Conservation (phyloP, 2,797 vertebrate species). For the Vultur gryphus region DNA sequence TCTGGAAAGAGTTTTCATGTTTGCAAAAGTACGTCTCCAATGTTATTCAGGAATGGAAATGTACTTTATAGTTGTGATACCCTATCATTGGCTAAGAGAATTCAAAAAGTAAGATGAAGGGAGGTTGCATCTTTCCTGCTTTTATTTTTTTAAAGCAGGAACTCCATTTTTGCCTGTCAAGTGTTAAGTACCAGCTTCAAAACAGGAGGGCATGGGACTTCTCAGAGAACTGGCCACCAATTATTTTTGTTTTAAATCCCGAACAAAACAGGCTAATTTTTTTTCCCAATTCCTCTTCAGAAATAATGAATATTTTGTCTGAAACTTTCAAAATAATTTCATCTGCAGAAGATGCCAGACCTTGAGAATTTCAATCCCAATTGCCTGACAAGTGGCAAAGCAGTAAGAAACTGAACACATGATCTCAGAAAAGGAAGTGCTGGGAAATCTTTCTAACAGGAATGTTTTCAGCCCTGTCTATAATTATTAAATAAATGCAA, state of each 20-base stretch:
- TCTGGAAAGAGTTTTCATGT: conserved; percentile 27
- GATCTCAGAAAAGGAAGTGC: background rate
- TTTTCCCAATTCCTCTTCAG: background rate
- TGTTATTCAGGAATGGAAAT: conserved; percentile 15
- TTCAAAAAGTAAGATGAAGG: background rate
- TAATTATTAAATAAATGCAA: background rate
- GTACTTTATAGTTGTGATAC: background rate
- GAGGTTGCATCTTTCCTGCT: background rate
- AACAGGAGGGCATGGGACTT: background rate
- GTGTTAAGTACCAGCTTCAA: background rate
- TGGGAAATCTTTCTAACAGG: background rate
- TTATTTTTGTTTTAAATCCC: background rate
- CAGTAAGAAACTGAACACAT: background rate
- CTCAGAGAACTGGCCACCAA: background rate
- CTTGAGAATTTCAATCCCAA: background rate
- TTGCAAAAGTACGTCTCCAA: background rate
- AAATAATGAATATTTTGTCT: background rate
- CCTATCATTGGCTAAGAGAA: background rate
- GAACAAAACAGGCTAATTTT: background rate
- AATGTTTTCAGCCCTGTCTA: background rate
- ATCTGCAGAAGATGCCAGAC: background rate
- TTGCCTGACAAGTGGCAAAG: background rate
- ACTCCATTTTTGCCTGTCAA: background rate
- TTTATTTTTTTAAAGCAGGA: background rate
- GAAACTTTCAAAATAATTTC: background rate